Evolutionary conservation across 2,888 invertebrate species (phyloP).

Genomic region (Boloria euphrosyne): DNA sequence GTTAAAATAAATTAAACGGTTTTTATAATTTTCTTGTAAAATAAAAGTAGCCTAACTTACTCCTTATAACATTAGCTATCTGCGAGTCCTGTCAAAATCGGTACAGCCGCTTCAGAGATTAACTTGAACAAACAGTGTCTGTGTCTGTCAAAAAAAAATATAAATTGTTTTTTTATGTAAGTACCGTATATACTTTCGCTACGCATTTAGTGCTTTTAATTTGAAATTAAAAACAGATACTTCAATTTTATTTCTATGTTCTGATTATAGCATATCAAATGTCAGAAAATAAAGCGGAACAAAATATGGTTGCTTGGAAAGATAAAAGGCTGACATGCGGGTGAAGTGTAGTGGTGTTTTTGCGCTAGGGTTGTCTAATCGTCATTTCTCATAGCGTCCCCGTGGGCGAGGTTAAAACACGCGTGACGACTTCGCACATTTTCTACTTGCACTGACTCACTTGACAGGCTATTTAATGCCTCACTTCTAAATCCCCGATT

Average conservation of each 20-base stretch:
- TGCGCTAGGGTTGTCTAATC: slow-evolving; percentile 29
- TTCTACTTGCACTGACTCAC: slow-evolving; percentile 29
- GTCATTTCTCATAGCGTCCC: slow-evolving; percentile 38
- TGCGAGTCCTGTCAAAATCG: too few species aligned
- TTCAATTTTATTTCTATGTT: neutral
- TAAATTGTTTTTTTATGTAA: too few species aligned
- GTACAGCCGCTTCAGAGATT: too few species aligned
- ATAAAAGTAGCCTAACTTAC: too few species aligned
- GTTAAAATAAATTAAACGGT: too few species aligned
- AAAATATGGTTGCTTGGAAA: neutral
- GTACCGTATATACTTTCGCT: too few species aligned
- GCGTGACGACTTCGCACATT: slow-evolving; percentile 30
- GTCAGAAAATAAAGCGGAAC: neutral
- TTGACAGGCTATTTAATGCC: slow-evolving; percentile 34
- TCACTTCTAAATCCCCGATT: slow-evolving; percentile 17
- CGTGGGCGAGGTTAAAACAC: slow-evolving; percentile 24
- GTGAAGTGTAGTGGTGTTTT: slow-evolving; percentile 27
- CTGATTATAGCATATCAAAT: neutral
- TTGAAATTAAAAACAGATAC: too few species aligned
- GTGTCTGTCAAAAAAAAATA: too few species aligned
- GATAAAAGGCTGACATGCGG: neutral
- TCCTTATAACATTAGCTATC: too few species aligned
- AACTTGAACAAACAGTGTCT: too few species aligned
- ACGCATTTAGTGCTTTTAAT: too few species aligned
- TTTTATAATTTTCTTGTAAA: too few species aligned